Conservation (phyloP, 2,888 invertebrate genomes). For the Agriopis leucophaearia region DNA sequence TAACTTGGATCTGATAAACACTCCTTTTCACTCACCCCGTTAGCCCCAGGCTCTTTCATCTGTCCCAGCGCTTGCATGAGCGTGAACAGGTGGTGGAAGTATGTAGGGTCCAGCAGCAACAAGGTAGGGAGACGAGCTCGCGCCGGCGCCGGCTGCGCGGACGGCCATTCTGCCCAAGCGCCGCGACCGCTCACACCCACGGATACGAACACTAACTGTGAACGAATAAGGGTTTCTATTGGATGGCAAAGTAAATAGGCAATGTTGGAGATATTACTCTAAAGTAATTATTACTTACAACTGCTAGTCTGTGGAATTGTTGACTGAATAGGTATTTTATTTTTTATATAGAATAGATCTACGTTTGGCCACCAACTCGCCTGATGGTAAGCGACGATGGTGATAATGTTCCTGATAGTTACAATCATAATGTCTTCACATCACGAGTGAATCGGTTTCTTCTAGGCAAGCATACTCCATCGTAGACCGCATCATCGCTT, state of each 20-base stretch:
- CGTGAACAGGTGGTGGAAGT: conserved; percentile 96
- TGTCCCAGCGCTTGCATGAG: conserved; percentile 96
- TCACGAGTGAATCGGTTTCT: too few relatives aligned
- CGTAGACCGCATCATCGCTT: too few relatives aligned
- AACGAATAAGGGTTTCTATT: conserved; percentile 28
- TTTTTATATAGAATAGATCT: too few relatives aligned
- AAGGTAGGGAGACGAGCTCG: conserved; percentile 94
- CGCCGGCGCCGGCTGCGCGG: conserved; percentile 94
- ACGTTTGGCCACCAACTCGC: too few relatives aligned
- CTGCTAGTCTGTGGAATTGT: too few relatives aligned
- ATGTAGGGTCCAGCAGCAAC: conserved; percentile 93
- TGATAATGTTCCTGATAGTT: too few relatives aligned
- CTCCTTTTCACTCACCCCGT: conserved; percentile 66
- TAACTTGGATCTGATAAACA: not conserved
- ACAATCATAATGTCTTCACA: too few relatives aligned
- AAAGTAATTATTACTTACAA: too few relatives aligned
- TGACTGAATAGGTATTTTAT: too few relatives aligned
- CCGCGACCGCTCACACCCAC: conserved; percentile 91
- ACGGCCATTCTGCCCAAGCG: conserved; percentile 93
- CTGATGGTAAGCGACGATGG: too few relatives aligned
- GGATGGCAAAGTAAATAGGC: not conserved
- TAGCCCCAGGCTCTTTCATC: conserved; percentile 92
- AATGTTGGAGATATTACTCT: not conserved
- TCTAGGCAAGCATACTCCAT: too few relatives aligned
- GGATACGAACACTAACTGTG: conserved; percentile 95